Evolutionary conservation across 2,888 invertebrate species (phyloP), one percentile per base, ranked within the genome.

Genomic region (Caenorhabditis sp.): DNA sequence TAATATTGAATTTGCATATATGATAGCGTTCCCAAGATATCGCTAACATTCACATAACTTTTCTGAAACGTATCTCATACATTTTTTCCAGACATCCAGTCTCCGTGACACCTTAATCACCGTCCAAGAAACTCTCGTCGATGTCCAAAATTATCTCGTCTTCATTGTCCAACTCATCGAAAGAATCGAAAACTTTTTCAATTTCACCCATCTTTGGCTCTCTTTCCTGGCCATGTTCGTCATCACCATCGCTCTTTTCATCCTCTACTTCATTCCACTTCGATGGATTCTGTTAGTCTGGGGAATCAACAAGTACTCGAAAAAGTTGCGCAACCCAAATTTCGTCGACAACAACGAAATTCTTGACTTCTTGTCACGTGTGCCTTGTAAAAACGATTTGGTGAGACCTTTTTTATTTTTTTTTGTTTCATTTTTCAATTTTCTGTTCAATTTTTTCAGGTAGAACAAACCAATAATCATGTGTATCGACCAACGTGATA

Each of bases 311-410:
- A 99, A 97, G 90, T 99, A 97, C 89, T 93, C 95, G 27, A 92
- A 95, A 84, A 93, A 95, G 89, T 92, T 97, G 70, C 90, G 97
- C 64, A 91, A 95, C 80, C 97, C 97, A 7, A 93, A 97, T 89
- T 93, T 94, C 49, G 93, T 97, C 89, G 94, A 95, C 12, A 99
- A 97, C 90, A 99, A 97, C 90, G 97, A 97, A 91, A 90, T 97
- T 10, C 89, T 97, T 78, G 97, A 99, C 90, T 92, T 95, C 86
- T 90, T 97, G 75, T 95, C 96, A 0, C 91, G 97, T 81, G 94
- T 97, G 63, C 97, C 97, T 38, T 94, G 95, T 87, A 94, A 97
- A 88, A 94, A 94, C 89, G 93, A 93, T 90, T 90, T 95, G 90
- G 95, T 96, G 21, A 64, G 73, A n/a, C n/a, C 4, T 31, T 58